A percentile compares a stretch with the other conserved stretches of the same genome.
phyloP scores from a whole-genome alignment of 2,888 invertebrate genomes.

The Dynastes tityus region DNA sequence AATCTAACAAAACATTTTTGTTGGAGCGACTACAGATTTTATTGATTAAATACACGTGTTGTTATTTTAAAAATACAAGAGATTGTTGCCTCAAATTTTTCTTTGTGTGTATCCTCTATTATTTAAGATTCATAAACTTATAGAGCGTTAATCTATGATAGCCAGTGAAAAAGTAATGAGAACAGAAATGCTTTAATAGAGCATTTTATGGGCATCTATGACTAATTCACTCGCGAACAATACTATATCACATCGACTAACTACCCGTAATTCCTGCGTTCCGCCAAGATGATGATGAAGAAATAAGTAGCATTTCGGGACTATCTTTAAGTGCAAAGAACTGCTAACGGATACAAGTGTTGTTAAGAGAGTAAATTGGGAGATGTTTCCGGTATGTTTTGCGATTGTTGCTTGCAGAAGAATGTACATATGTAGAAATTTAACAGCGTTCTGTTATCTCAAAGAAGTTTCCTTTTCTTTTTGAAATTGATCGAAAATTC shows the following conservation, averaged over 20 bases:
- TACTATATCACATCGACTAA: not conserved
- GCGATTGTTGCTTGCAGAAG: too few relatives aligned
- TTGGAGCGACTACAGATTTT: too few relatives aligned
- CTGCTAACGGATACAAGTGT: not conserved
- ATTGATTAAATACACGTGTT: too few relatives aligned
- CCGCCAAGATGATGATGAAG: slow-evolving; percentile 10
- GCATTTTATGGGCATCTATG: not conserved
- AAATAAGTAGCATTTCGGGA: not conserved
- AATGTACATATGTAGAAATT: too few relatives aligned
- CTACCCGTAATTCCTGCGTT: slow-evolving; percentile 1
- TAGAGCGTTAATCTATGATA: not conserved
- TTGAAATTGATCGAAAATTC: too few relatives aligned
- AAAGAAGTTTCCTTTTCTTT: too few relatives aligned
- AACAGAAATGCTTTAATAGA: not conserved
- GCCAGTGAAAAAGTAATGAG: not conserved
- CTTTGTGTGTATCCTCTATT: too few relatives aligned
- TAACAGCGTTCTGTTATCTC: too few relatives aligned
- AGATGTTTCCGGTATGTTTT: too few relatives aligned
- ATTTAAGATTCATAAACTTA: not conserved
- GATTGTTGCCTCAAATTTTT: too few relatives aligned
- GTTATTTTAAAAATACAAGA: too few relatives aligned
- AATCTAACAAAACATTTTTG: too few relatives aligned
- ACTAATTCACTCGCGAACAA: not conserved
- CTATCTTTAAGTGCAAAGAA: not conserved
- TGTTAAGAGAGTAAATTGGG: not conserved